Evolutionary conservation across 2,113 vertebrate species (phyloP), one percentile per base, ranked within the genome.

Genomic region (Grus americana): DNA sequence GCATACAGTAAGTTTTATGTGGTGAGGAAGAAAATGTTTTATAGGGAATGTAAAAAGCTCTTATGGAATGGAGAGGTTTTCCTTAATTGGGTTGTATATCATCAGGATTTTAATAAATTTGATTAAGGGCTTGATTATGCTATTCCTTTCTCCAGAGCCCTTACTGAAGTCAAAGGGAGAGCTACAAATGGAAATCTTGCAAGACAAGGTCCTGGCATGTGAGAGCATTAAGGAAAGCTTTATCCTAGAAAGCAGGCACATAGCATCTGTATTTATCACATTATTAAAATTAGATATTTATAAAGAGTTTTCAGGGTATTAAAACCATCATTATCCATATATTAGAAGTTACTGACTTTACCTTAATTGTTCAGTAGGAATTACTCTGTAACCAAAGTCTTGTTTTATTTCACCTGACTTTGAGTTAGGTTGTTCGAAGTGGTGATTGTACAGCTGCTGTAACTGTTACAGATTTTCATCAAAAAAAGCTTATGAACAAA

Each of bases 51-150:
- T 95, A 88, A 97, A 96, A 95, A 88, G 91, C 79, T 95, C 62
- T 93, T 88, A 88, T 32, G 66, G 72, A 94, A 94, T 3, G 5
- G 73, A 88, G 85, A 92, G 42, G 47, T 88, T 92, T 82, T 88
- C 72, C 85, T 94, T 96, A 95, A 96, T 92, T 95, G 93, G 70
- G 40, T 54, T 96, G 68, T 97, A 96, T 85, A 94, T 97, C 94
- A 96, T 54, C 42, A 93, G 40, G 52, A 68, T 90, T 95, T 94
- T 94, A 91, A 87, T 92, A 90, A 74, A 92, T 88, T 78, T 93
- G 44, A 90, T 96, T 57, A 94, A 94, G 47, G n/a, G n/a, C 46
- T 88, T 84, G 68, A 93, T 88, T 94, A 79, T 63, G 67, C 54
- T 70, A 47, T 93, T 92, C 11, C 30, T 50, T 85, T 88, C 55